Conservation (phyloP, 2,888 invertebrate genomes). For the Himalopsyche anomala region DNA sequence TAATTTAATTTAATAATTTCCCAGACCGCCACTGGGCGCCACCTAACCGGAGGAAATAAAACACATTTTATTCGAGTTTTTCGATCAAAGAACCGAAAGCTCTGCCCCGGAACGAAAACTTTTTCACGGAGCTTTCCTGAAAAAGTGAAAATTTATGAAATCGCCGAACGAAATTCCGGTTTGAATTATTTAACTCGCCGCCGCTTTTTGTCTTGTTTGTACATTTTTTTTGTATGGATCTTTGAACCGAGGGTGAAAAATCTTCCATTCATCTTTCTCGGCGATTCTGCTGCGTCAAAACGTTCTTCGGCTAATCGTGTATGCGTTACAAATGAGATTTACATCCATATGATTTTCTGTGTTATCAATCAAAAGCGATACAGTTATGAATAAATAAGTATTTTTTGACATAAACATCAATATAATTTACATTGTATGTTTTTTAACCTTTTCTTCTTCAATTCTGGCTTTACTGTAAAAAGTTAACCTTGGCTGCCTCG, state of each 20-base stretch:
- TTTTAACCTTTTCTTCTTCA: too few relatives aligned
- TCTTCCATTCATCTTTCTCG: not conserved
- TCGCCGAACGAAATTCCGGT: constrained; percentile 30
- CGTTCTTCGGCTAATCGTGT: not conserved
- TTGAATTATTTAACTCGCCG: constrained; percentile 31
- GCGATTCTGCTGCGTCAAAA: not conserved
- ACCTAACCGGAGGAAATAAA: constrained; percentile 2
- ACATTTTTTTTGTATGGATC: constrained; percentile 1
- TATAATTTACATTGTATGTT: too few relatives aligned
- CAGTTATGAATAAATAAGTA: not conserved
- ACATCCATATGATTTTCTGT: not conserved
- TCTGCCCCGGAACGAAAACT: constrained; percentile 27
- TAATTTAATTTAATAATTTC: constrained; percentile 26
- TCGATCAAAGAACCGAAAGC: constrained; percentile 30
- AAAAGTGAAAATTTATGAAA: constrained; percentile 34
- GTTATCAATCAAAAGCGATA: not conserved
- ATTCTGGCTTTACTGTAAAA: too few relatives aligned
- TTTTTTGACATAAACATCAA: too few relatives aligned
- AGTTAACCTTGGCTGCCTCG: too few relatives aligned
- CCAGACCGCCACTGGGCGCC: constrained; percentile 6
- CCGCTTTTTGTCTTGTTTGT: constrained; percentile 26
- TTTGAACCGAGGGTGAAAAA: not conserved
- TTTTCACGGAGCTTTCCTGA: constrained; percentile 30
- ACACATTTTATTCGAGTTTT: constrained; percentile 20
- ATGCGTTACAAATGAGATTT: not conserved